phyloP scores from a whole-genome alignment of 1,140 invertebrate species.

The Branchinecta lynchi region DNA sequence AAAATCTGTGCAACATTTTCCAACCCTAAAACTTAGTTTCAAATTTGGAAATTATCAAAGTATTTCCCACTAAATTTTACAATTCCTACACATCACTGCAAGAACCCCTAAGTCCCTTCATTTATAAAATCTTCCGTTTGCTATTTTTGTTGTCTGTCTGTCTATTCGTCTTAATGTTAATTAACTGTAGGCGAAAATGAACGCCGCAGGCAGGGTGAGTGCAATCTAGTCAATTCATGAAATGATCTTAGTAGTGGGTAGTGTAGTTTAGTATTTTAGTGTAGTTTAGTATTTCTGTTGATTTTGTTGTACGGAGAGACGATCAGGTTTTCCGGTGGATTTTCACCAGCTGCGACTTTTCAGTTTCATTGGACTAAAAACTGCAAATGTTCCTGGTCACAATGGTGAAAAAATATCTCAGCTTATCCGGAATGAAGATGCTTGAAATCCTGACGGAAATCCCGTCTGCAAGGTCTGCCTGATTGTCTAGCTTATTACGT shows the following conservation, averaged over 20 bases:
- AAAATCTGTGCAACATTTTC: too few species aligned
- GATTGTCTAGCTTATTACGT: too few species aligned
- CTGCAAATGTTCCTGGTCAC: background rate
- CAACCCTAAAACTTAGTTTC: too few species aligned
- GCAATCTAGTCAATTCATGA: conserved; percentile 21
- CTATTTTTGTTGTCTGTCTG: conserved; percentile 7
- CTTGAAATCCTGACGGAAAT: too few species aligned
- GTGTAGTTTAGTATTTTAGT: conserved; percentile 1
- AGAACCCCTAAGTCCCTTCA: background rate
- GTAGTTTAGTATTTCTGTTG: background rate
- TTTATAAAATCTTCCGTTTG: background rate
- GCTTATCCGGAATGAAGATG: too few species aligned
- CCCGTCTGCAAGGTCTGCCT: too few species aligned
- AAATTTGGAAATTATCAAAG: background rate
- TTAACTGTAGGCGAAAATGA: background rate
- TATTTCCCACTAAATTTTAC: background rate
- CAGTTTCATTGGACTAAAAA: background rate
- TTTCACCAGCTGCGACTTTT: background rate
- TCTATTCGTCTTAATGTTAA: background rate
- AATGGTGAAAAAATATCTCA: background rate
- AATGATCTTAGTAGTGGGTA: background rate
- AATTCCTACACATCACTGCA: background rate
- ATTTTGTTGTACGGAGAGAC: background rate
- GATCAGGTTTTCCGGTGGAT: background rate
- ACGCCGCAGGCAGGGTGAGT: conserved; percentile 19